Conservation (phyloP, 2,797 vertebrate species). For the Bucorvus abyssinicus region DNA sequence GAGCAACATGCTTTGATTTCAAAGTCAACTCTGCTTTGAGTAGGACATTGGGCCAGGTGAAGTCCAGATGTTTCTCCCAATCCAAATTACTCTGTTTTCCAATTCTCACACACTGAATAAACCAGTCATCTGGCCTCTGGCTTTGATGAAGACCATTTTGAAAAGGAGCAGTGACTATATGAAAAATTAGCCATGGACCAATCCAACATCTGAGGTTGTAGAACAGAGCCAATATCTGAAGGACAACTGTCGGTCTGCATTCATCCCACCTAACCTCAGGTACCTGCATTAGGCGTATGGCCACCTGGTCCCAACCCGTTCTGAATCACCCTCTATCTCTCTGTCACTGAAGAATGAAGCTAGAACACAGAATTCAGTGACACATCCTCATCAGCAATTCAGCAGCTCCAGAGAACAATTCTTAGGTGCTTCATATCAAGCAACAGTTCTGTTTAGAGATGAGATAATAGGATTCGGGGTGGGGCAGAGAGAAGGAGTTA, state of each 20-base stretch:
- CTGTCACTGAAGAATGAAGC: background rate
- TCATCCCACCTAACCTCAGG: background rate
- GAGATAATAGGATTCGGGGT: background rate
- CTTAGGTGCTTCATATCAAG: background rate
- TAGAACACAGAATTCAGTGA: background rate
- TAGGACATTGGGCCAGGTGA: background rate
- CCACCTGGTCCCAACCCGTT: background rate
- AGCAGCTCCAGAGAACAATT: background rate
- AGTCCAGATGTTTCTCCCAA: background rate
- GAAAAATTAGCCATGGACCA: background rate
- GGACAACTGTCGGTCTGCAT: background rate
- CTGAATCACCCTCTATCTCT: background rate
- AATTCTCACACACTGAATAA: background rate
- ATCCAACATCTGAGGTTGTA: background rate
- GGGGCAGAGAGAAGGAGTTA: background rate
- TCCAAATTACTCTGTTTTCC: background rate
- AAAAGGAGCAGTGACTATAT: background rate
- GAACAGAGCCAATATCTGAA: background rate
- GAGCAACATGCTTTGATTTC: background rate
- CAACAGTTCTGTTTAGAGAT: rapidly evolving
- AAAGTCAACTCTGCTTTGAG: background rate
- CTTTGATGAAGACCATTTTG: background rate
- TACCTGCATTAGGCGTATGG: background rate
- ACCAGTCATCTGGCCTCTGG: background rate
- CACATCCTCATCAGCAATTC: background rate